Percentiles rank a stretch among this genome's conserved stretches.
phyloP scores from a whole-genome alignment of 2,113 vertebrate genomes.

The Brachypteracias leptosomus region DNA sequence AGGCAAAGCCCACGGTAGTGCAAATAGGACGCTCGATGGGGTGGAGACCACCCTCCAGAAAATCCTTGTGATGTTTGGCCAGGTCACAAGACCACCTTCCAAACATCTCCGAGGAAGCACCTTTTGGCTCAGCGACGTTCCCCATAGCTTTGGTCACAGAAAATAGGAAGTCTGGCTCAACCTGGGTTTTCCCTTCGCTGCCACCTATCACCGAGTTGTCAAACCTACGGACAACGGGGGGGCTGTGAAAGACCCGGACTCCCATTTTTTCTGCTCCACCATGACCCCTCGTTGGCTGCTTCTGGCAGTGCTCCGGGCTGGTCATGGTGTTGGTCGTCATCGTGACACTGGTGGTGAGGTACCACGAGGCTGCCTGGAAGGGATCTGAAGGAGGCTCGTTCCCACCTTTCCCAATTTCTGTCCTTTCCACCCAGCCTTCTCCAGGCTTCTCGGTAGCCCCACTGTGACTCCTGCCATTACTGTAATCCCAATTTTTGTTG shows the following conservation, averaged over 20 bases:
- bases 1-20: constrained; percentile 83
- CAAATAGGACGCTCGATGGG: constrained; percentile 80
- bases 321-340: constrained; percentile 93
- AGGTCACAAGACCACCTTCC: constrained; percentile 85
- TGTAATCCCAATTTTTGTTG: constrained; percentile 90
- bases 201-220: constrained; percentile 55
- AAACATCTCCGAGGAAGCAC: constrained; percentile 79
- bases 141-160: constrained; percentile 79
- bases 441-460: constrained; percentile 52
- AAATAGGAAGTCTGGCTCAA: constrained; percentile 80
- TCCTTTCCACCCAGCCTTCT: constrained; percentile 81
- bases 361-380: constrained; percentile 89
- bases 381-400: constrained; percentile 66
- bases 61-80: constrained; percentile 79
- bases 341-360: constrained; percentile 92
- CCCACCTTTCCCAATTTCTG: constrained; percentile 70
- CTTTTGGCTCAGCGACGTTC: constrained; percentile 64
- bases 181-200: constrained; percentile 52
- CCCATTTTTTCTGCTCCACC: constrained; percentile 77
- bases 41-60: constrained; percentile 68
- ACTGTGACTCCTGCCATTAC: constrained; percentile 41
- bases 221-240: constrained; percentile 70
- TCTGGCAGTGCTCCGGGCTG: constrained; percentile 90
- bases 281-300: constrained; percentile 75
- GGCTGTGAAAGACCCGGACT: constrained; percentile 86